phyloP scores from a whole-genome alignment of 2,113 vertebrate species.

The Amblyornis subalaris region DNA sequence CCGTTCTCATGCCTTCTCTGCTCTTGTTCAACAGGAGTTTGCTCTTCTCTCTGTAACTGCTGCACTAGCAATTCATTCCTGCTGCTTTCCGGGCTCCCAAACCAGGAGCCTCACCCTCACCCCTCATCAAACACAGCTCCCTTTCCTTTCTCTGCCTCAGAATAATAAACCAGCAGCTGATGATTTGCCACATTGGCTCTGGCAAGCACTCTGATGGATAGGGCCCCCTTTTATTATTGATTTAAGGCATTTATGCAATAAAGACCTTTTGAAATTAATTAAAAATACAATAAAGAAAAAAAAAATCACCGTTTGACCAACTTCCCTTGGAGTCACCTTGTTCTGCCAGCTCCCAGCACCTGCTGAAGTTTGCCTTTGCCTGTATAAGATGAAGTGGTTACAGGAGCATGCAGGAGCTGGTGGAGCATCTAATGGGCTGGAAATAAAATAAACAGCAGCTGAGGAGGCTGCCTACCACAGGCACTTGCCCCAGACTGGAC shows the following conservation, averaged over 20 bases:
- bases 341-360: not conserved
- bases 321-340: not conserved
- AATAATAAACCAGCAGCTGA: not conserved
- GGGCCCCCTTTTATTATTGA: not conserved
- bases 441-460: not conserved
- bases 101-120: not conserved
- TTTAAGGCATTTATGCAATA: not conserved
- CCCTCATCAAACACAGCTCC: not conserved
- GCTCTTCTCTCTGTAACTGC: not conserved
- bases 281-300: not conserved
- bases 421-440: not conserved
- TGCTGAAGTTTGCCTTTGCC: not conserved
- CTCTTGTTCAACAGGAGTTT: not conserved
- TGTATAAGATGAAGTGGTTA: not conserved
- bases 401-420: not conserved
- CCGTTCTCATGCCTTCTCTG: not conserved
- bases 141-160: not conserved
- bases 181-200: not conserved
- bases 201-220: not conserved
- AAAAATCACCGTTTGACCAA: not conserved
- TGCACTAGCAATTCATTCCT: not conserved
- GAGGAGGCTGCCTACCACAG: not conserved
- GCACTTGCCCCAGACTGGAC: fast-evolving
- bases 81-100: not conserved
- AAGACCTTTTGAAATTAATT: not conserved